Conservation (phyloP, 2,113 vertebrate species). For the Gila orcuttii region DNA sequence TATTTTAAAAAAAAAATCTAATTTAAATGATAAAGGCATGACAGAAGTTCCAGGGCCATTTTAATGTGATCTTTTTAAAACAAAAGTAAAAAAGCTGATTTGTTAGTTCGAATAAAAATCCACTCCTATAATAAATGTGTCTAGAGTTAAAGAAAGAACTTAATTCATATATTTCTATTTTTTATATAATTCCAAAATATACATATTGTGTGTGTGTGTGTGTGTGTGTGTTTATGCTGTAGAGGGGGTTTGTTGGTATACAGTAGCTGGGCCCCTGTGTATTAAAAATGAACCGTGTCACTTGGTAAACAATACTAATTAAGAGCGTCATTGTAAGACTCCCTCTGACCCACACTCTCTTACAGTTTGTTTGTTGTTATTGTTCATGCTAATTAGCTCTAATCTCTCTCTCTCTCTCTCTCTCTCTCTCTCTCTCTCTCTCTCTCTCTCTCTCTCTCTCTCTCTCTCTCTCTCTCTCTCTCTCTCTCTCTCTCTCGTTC, state of each 20-base stretch:
- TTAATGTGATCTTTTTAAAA: background rate
- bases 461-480: conserved; percentile 57
- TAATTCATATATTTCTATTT: conserved; percentile 63
- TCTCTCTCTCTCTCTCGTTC: conserved; percentile 41
- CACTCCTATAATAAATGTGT: background rate
- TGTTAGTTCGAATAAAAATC: background rate
- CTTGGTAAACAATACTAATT: conserved; percentile 78
- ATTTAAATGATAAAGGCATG: background rate
- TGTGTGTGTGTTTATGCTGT: conserved; percentile 18
- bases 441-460: conserved; percentile 39
- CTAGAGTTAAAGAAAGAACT: background rate
- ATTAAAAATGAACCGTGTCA: conserved; percentile 63
- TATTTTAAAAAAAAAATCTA: background rate
- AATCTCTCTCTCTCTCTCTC: conserved; percentile 66
- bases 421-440: conserved; percentile 35
- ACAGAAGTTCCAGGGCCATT: background rate
- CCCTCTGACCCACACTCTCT: conserved; percentile 51
- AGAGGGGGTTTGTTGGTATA: conserved; percentile 33
- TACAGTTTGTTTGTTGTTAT: conserved; percentile 71
- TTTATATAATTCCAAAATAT: too few species aligned
- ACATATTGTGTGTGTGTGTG: too few species aligned
- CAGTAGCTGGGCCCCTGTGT: conserved; percentile 44
- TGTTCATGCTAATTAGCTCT: conserved; percentile 77
- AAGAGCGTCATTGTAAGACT: conserved; percentile 69
- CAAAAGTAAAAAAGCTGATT: background rate